A percentile compares a stretch with the other conserved stretches of the same genome.
Evolutionary conservation across 2,797 vertebrate genomes (phyloP).

Genomic region (Borostomias antarcticus): DNA sequence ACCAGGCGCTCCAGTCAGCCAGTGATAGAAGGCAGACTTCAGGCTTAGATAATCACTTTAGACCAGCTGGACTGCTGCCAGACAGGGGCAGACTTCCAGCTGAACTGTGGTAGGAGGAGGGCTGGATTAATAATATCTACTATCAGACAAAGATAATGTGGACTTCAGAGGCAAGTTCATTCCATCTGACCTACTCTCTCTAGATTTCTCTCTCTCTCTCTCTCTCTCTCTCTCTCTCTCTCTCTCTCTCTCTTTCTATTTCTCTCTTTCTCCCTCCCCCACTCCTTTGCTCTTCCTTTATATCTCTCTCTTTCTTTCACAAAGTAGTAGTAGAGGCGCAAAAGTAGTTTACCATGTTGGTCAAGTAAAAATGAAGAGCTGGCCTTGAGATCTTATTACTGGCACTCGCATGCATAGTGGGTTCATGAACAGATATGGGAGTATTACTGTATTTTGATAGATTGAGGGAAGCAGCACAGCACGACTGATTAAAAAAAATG

Average conservation of each 20-base stretch:
- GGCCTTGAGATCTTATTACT: background rate
- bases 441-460: too few relatives aligned
- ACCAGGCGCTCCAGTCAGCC: constrained; percentile 53
- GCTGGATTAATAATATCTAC: constrained; percentile 36
- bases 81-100: constrained; percentile 41
- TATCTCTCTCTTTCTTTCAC: constrained; percentile 3
- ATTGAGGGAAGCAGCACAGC: too few relatives aligned
- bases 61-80: constrained; percentile 66
- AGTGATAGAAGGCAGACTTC: constrained; percentile 49
- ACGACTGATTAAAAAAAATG: too few relatives aligned
- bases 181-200: constrained; percentile 31
- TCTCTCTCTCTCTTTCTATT: too few relatives aligned
- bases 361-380: background rate
- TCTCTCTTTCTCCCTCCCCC: constrained; percentile 28
- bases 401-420: background rate
- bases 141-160: constrained; percentile 22
- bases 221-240: constrained; percentile 9
- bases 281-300: background rate
- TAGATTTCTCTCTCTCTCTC: too few relatives aligned
- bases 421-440: too few relatives aligned
- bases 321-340: constrained; percentile 4
- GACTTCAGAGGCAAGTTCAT: constrained; percentile 48
- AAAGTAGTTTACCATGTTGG: constrained; percentile 12
- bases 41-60: constrained; percentile 53
- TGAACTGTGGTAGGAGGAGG: constrained; percentile 48